Evolutionary conservation across 2,888 invertebrate genomes (phyloP).

Genomic region (Alcis repandata): DNA sequence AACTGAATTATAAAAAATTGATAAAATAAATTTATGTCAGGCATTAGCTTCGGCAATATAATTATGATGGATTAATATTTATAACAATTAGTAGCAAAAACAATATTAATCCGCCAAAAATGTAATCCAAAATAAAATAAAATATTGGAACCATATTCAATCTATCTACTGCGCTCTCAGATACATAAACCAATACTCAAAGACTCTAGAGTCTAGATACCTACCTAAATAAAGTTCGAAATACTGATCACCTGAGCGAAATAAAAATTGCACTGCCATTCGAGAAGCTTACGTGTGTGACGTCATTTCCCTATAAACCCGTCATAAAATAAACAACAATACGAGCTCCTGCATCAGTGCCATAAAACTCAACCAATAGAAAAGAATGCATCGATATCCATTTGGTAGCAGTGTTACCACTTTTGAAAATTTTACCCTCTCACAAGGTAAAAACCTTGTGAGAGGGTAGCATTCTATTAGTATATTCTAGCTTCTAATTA

Average conservation of each 20-base stretch:
- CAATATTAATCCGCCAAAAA: too few relatives aligned
- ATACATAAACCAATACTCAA: too few relatives aligned
- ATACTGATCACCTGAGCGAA: constrained; percentile 22
- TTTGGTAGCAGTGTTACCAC: constrained; percentile 39
- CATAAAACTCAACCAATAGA: constrained; percentile 61
- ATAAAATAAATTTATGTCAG: too few relatives aligned
- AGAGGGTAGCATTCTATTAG: background rate
- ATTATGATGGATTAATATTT: too few relatives aligned
- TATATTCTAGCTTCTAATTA: too few relatives aligned
- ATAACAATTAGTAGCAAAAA: too few relatives aligned
- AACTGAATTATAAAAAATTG: too few relatives aligned
- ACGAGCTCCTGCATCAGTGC: constrained; percentile 45
- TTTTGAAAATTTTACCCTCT: background rate
- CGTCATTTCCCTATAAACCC: constrained; percentile 38
- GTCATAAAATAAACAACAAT: constrained; percentile 55
- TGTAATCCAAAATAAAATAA: too few relatives aligned
- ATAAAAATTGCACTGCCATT: constrained; percentile 29
- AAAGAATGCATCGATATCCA: constrained; percentile 55
- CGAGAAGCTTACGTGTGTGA: constrained; percentile 20
- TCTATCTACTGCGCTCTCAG: too few relatives aligned
- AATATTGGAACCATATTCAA: too few relatives aligned
- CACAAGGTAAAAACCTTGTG: background rate
- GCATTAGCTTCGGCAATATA: too few relatives aligned
- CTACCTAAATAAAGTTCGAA: constrained; percentile 2
- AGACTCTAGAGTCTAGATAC: too few relatives aligned